Base-by-base conservation (phyloP, 1,140 invertebrate genomes). In the Trachelipus rathkii region DNA sequence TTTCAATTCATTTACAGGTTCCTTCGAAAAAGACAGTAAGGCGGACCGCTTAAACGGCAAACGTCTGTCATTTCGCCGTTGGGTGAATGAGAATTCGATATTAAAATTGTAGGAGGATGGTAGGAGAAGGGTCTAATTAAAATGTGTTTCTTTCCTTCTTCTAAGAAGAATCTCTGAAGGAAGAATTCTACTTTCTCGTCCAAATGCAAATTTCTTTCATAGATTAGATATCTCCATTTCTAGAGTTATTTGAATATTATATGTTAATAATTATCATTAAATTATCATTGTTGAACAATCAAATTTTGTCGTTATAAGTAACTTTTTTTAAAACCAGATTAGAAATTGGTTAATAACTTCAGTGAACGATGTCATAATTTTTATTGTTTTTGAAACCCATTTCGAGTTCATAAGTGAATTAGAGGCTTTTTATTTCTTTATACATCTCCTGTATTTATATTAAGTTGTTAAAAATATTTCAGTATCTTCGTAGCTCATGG, bases 21-120 rank as follows among this genome's bases (percentile, higher is more conserved):
- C 67, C 78, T 71, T 76, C 76, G 60, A 76, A 74, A 74, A 76
- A 78, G 70, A 69, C 73, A 71, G 73, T 69, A 80, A 78, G 77
- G 77, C 75, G 71, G 77, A 74, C 73, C 70, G 74, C 60, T 45
- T 81, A 78, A 76, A 81, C 73, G 79, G 79, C 79, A 81, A 69
- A 76, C 77, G 10, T 81, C 79, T 6, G 77, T 78, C 33, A 77
- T 78, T 72, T 81, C 79, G 44, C 77, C 77, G 44, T 72, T 81
- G 10, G 72, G 77, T 44, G 79, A 81, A 60, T 2, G 8, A 60
- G 50, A 60, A 60, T n/a, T 15, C 19, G 50, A 60, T 60, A 15
- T 33, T 33, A 6, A 33, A 33, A n/a, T n/a, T 33, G 33, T 33
- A 33, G 50, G 50, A 13, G 50, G 50, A 4, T n/a, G n/a, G 11